Evolutionary conservation across 2,888 invertebrate species (phyloP).

Genomic region (Frankliniella fusca): DNA sequence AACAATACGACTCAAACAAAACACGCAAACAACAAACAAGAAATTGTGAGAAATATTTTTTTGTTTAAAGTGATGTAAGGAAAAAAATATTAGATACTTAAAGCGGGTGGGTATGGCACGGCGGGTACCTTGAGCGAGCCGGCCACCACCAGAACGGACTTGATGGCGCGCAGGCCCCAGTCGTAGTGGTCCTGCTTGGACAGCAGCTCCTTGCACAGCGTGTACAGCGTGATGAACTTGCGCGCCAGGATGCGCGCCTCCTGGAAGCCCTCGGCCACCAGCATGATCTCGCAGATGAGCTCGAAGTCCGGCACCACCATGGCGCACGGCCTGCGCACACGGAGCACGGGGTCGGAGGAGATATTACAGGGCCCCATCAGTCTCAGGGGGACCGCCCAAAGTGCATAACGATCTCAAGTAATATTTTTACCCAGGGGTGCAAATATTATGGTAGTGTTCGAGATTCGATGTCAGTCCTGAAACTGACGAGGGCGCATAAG

Average conservation of each 20-base stretch:
- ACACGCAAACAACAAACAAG: not conserved
- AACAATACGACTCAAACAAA: not conserved
- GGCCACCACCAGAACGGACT: conserved; percentile 92
- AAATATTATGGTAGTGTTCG: no score
- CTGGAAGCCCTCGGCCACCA: conserved; percentile 95
- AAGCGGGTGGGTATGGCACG: not conserved
- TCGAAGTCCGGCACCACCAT: conserved; percentile 99
- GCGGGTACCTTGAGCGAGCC: conserved; percentile 80
- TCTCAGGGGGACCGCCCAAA: no score
- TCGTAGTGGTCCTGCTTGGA: conserved; percentile 98
- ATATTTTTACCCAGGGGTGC: no score
- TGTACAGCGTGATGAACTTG: conserved; percentile 93
- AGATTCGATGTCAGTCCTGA: no score
- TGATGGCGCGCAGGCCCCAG: conserved; percentile 94
- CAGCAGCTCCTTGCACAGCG: conserved; percentile 85
- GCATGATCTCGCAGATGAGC: conserved; percentile 95
- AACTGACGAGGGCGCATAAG: not conserved
- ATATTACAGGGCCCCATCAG: no score
- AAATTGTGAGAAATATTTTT: conserved; percentile 28
- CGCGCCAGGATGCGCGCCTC: conserved; percentile 88
- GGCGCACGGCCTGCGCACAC: conserved; percentile 78
- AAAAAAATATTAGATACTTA: not conserved
- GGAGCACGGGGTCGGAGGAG: not conserved
- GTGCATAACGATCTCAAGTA: no score
- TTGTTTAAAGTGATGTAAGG: not conserved